Conservation (phyloP, 2,113 vertebrate species). For the Anoplopoma fimbria region DNA sequence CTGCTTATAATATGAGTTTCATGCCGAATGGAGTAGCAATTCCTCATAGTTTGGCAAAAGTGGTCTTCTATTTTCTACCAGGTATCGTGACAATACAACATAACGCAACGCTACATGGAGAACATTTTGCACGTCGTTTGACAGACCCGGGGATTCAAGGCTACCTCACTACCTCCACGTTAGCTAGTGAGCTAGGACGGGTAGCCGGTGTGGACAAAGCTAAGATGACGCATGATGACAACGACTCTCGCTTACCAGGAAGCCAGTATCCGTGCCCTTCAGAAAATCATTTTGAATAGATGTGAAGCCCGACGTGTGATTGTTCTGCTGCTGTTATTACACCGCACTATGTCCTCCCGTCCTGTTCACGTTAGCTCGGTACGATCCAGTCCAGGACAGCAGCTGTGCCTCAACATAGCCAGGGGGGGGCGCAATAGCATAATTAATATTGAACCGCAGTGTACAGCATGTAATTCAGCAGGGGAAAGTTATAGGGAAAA, state of each 20-base stretch:
- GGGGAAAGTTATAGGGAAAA: not conserved
- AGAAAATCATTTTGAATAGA: not conserved
- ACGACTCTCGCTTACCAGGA: slow-evolving; percentile 31
- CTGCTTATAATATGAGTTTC: rapidly evolving
- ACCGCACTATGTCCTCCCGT: slow-evolving; percentile 15
- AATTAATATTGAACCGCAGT: not conserved
- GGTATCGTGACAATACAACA: not conserved
- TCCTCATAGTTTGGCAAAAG: rapidly evolving
- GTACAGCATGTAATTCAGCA: not conserved
- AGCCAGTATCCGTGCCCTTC: not conserved
- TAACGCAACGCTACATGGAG: not conserved
- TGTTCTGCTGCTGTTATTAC: slow-evolving; percentile 25
- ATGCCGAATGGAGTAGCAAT: not conserved
- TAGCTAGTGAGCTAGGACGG: slow-evolving; percentile 45
- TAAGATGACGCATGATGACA: not conserved
- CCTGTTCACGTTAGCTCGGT: slow-evolving; percentile 48
- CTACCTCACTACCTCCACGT: slow-evolving; percentile 8
- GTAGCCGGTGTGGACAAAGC: slow-evolving; percentile 1
- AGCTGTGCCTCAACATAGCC: not conserved
- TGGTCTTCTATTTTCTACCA: rapidly evolving
- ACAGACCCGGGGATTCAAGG: not conserved
- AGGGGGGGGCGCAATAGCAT: slow-evolving; percentile 20
- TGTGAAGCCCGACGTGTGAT: not conserved
- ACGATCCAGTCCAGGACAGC: not conserved
- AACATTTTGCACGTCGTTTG: not conserved